Evolutionary conservation across 2,888 invertebrate species (phyloP).

Genomic region (Elmis aenea): DNA sequence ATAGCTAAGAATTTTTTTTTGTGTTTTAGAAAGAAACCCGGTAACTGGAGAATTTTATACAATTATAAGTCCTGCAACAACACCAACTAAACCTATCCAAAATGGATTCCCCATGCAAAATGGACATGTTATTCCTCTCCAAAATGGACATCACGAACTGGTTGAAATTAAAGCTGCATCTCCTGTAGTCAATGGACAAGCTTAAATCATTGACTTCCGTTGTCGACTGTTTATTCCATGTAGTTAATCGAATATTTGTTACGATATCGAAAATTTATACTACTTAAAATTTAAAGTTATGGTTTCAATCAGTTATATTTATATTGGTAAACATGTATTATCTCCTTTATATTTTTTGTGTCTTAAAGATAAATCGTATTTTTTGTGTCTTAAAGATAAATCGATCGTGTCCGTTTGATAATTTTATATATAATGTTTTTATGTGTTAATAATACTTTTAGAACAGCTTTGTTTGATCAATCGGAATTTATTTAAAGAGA

Average conservation of each 20-base stretch:
- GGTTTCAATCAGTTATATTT: background rate
- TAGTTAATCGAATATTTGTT: background rate
- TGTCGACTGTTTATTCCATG: background rate
- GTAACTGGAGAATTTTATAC: slow-evolving; percentile 45
- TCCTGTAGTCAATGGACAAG: slow-evolving; percentile 30
- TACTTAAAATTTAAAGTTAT: background rate
- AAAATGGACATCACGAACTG: slow-evolving; percentile 29
- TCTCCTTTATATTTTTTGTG: too few relatives aligned
- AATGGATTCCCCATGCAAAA: slow-evolving; percentile 36
- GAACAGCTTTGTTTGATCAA: too few relatives aligned
- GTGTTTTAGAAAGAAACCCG: slow-evolving; percentile 42
- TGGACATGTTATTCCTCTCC: slow-evolving; percentile 29
- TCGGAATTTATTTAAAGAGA: too few relatives aligned
- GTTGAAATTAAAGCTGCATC: slow-evolving; percentile 22
- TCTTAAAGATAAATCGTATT: too few relatives aligned
- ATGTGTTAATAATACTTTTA: too few relatives aligned
- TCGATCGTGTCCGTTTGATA: too few relatives aligned
- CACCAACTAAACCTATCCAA: slow-evolving; percentile 37
- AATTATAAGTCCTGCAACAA: slow-evolving; percentile 37
- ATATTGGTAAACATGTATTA: too few relatives aligned
- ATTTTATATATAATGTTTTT: too few relatives aligned
- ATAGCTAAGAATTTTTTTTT: too few relatives aligned
- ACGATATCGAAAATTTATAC: background rate
- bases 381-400: too few relatives aligned
- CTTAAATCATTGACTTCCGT: slow-evolving; percentile 21